Base-by-base conservation (phyloP, 2,113 vertebrate genomes). In the Pterocles orientalis region DNA sequence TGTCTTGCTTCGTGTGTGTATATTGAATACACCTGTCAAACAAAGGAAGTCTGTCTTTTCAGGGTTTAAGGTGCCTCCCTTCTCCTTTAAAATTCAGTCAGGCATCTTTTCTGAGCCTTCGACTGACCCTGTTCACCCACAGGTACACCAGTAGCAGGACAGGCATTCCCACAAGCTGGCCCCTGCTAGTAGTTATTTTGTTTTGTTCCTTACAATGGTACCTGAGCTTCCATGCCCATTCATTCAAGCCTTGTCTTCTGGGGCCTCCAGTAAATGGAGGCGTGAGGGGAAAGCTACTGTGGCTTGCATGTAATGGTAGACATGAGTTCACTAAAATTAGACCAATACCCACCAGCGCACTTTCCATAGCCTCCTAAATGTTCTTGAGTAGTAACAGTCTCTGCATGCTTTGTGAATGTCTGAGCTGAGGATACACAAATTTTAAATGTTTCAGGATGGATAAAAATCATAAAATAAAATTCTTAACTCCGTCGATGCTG, bases 361-460 rank as follows among this genome's bases (percentile, higher is more conserved):
- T 88, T 94, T 89, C 69, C 69, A 58, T 73, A 66, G 65, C 89
- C 86, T 82, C 84, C 78, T 91, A 72, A 41, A 62, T 48, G 89
- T 93, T 73, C 81, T 80, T 65, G 65, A 71, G 90, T 96, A 90
- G 88, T 90, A 60, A 69, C 90, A 61, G 82, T 88, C 83, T 86
- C 94, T 56, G 34, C 95, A 96, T 95, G 94, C 80, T 82, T 97
- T 96, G 73, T 94, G 82, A 91, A 48, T 96, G 81, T 89, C 78
- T 94, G 69, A 94, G 90, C 86, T 95, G 87, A 94, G 82, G 58
- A 61, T 76, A 70, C 39, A 78, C 69, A 47, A 20, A 58, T 68
- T 62, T 39, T 23, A 72, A 72, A 14, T 82, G 62, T 94, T 93
- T 53, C 47, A 48, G 47, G 57, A 77, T 58, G 41, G 79, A 54